Evolutionary conservation across 2,797 vertebrate species (phyloP).

Genomic region (Catamblyrhynchus diadema): DNA sequence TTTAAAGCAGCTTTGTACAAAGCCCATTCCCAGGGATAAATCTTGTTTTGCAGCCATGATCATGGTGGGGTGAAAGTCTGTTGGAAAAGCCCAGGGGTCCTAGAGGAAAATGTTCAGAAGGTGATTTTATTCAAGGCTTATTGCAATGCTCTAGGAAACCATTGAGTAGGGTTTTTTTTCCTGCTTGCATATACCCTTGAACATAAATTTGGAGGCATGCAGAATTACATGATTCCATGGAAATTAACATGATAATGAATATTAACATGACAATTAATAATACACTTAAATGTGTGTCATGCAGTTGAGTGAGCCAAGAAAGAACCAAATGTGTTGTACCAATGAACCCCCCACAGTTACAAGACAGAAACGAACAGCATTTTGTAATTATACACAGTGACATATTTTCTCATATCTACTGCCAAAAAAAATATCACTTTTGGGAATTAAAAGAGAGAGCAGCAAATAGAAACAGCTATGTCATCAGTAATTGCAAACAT

Average conservation of each 20-base stretch:
- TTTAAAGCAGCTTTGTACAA: constrained; percentile 30
- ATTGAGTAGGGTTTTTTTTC: not conserved
- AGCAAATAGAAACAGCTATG: constrained; percentile 67
- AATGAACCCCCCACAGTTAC: constrained; percentile 30
- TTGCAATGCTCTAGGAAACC: not conserved
- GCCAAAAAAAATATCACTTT: constrained; percentile 64
- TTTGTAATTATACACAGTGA: constrained; percentile 62
- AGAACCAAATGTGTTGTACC: constrained; percentile 18
- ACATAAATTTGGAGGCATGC: not conserved
- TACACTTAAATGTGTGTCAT: constrained; percentile 26
- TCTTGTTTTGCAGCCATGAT: not conserved
- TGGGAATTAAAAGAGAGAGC: constrained; percentile 65
- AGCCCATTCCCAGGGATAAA: not conserved
- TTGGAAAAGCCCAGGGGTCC: not conserved
- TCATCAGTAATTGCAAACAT: constrained; percentile 65
- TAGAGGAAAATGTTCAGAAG: not conserved
- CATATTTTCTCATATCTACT: constrained; percentile 61
- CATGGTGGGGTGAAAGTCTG: not conserved
- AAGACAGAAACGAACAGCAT: constrained; percentile 55
- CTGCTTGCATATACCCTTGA: not conserved
- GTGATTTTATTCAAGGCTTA: not conserved
- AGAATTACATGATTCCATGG: constrained; percentile 15
- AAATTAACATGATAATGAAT: constrained; percentile 38
- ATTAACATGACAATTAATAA: constrained; percentile 59
- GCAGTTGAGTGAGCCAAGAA: constrained; percentile 35